Evolutionary conservation across 2,113 vertebrate genomes (phyloP).

Genomic region (Macroglossus sobrinus): DNA sequence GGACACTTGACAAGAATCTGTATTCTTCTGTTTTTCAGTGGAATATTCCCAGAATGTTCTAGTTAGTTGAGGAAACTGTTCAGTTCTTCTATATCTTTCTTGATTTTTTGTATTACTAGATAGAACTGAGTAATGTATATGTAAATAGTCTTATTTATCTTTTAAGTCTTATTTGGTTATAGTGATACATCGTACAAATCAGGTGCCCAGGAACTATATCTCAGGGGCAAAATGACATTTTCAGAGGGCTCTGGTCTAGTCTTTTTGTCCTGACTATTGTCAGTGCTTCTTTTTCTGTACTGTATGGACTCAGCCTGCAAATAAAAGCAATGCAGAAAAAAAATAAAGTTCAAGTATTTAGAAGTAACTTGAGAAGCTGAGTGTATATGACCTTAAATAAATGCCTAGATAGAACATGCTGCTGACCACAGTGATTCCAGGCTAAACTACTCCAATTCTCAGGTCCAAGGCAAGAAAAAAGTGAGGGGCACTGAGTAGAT

Average conservation of each 20-base stretch:
- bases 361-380: conserved; percentile 39
- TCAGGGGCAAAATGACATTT: background rate
- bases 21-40: background rate
- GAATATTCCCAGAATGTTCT: background rate
- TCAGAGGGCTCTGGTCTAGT: background rate
- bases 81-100: accelerated
- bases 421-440: background rate
- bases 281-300: background rate
- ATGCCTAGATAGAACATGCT: background rate
- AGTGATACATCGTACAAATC: background rate
- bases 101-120: background rate
- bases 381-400: background rate
- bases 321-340: conserved; percentile 24
- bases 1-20: background rate
- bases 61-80: too few species aligned
- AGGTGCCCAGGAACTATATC: background rate
- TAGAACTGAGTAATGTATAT: background rate
- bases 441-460: background rate
- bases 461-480: background rate
- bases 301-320: background rate
- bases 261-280: accelerated
- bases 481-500: accelerated
- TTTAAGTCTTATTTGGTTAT: background rate
- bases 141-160: background rate
- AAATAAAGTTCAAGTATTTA: background rate